These are phyloP conservation scores for Grammatotria lemairii DNA, from an alignment of 2,113 vertebrate species.

Conservation along the genomic window DNA sequence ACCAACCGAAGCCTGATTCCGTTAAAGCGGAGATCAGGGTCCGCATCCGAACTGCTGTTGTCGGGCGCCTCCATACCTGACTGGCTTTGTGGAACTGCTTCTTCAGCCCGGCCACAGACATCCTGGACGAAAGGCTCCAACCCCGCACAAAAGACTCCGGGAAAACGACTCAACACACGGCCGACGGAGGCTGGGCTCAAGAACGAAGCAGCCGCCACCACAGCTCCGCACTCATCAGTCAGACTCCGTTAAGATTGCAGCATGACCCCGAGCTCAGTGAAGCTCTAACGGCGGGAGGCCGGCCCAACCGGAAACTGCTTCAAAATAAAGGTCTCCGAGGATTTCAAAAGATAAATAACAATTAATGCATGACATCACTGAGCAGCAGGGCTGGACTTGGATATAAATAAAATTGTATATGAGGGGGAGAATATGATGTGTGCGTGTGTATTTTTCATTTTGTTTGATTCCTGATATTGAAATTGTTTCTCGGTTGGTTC, in stretches of 20 bases:
- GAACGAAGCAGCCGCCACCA: background rate
- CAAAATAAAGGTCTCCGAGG: background rate
- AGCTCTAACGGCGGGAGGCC: background rate
- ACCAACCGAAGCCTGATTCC: background rate
- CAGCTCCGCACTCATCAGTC: background rate
- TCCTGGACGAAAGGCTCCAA: slow-evolving; percentile 33
- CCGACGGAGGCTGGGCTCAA: background rate
- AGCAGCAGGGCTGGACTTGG: background rate
- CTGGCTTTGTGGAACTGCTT: slow-evolving; percentile 92
- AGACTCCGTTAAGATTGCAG: background rate
- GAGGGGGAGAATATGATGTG: background rate
- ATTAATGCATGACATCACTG: fast-evolving
- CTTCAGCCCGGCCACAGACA: slow-evolving; percentile 86
- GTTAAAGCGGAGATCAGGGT: background rate
- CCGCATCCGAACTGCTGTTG: background rate
- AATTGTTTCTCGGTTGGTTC: background rate
- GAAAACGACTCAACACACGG: background rate
- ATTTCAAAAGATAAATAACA: background rate
- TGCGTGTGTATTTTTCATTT: background rate
- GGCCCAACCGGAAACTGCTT: background rate
- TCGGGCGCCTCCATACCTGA: slow-evolving; percentile 73
- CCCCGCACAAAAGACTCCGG: background rate
- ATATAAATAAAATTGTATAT: background rate
- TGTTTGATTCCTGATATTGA: background rate
- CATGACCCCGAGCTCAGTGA: background rate